These are phyloP conservation scores for Tipula vernalis DNA, from an alignment of 2,888 invertebrate species.

Conservation along the genomic window DNA sequence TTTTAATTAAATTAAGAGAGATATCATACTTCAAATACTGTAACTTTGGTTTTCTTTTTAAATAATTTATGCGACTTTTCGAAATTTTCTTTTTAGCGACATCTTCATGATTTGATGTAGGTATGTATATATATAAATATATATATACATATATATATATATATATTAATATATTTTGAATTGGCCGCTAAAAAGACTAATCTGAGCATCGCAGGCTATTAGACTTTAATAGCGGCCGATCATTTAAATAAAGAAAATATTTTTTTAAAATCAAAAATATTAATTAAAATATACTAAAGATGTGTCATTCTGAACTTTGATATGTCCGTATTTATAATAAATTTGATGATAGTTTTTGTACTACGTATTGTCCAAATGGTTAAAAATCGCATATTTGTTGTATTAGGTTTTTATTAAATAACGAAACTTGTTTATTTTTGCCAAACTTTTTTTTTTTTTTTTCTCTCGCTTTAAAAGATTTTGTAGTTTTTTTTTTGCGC, in stretches of 20 bases:
- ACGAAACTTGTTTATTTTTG: background rate
- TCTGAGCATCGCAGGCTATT: background rate
- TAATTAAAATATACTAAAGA: background rate
- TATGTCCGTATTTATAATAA: background rate
- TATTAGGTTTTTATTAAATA: background rate
- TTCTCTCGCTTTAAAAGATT: background rate
- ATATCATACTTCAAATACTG: background rate
- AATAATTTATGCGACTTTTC: background rate
- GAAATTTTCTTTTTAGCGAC: background rate
- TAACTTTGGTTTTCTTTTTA: background rate
- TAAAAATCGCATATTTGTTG: background rate
- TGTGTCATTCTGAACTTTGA: background rate
- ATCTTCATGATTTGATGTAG: background rate
- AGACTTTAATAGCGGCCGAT: background rate
- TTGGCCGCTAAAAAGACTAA: background rate
- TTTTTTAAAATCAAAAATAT: background rate
- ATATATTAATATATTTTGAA: background rate
- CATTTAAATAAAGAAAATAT: background rate
- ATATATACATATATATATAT: too few relatives aligned
- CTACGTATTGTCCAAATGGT: background rate
- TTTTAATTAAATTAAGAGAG: background rate
- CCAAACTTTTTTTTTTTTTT: background rate
- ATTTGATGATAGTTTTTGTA: slow-evolving; percentile 4
- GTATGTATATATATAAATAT: too few relatives aligned
- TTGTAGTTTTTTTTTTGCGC: background rate